Evolutionary conservation across 1,140 invertebrate species (phyloP).

Genomic region (Spodoptera frugiperda): DNA sequence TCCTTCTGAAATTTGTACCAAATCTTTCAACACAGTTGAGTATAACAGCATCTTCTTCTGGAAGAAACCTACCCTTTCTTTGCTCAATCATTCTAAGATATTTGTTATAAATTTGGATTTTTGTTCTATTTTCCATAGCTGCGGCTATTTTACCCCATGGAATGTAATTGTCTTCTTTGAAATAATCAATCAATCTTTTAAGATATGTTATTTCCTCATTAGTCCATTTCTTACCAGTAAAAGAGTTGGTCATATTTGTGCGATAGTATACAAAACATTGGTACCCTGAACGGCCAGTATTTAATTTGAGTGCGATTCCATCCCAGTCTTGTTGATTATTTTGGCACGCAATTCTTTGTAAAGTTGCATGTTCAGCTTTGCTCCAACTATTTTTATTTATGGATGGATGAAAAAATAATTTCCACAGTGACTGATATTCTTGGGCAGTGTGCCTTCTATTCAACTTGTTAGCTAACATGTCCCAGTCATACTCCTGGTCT

Average conservation of each 20-base stretch:
- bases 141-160: conserved; percentile 88
- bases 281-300: conserved; percentile 87
- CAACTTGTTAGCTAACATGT: conserved; percentile 66
- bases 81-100: conserved; percentile 83
- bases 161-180: conserved; percentile 87
- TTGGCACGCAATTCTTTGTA: conserved; percentile 82
- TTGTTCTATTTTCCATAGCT: conserved; percentile 87
- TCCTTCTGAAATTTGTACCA: conserved; percentile 86
- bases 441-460: conserved; percentile 68
- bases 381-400: conserved; percentile 89
- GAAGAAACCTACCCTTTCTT: conserved; percentile 87
- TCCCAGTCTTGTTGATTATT: conserved; percentile 89
- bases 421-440: conserved; percentile 87
- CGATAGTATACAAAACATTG: conserved; percentile 89
- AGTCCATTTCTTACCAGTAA: conserved; percentile 85
- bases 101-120: conserved; percentile 88
- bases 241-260: conserved; percentile 79
- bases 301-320: conserved; percentile 86
- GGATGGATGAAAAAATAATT: conserved; percentile 88
- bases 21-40: conserved; percentile 87
- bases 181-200: conserved; percentile 84
- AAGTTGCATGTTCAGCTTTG: conserved; percentile 84
- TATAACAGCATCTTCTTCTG: conserved; percentile 88
- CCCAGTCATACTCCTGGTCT: conserved; percentile 79
- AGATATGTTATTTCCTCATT: conserved; percentile 87